Evolutionary conservation across 1,140 invertebrate genomes (phyloP).

Genomic region (Drosophila simulans): DNA sequence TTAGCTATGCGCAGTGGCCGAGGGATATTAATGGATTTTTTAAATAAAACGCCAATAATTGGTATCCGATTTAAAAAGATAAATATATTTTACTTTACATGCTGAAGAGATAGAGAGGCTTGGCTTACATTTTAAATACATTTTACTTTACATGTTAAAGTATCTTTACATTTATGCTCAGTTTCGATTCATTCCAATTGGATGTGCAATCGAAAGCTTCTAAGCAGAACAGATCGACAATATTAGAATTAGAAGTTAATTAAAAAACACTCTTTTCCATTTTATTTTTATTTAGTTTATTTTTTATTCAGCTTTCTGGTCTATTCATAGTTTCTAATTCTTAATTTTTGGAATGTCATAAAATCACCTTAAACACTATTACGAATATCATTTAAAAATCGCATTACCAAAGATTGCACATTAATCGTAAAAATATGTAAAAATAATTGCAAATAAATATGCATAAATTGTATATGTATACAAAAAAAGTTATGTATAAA

Average conservation of each 20-base stretch:
- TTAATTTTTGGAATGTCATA: conserved; percentile 81
- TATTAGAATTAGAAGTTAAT: too few species aligned
- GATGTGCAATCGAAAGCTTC: background rate
- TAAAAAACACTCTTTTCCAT: background rate
- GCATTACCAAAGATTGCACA: conserved; percentile 50
- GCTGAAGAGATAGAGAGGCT: too few species aligned
- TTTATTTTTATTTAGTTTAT: conserved; percentile 31
- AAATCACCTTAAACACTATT: conserved; percentile 67
- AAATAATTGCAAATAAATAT: conserved; percentile 56
- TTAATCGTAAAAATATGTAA: conserved; percentile 37
- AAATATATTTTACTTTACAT: too few species aligned
- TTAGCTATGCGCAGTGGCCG: too few species aligned
- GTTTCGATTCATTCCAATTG: background rate
- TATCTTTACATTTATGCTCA: background rate
- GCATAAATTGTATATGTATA: conserved; percentile 33
- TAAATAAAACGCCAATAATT: too few species aligned
- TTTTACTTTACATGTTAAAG: background rate
- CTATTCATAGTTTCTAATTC: conserved; percentile 56
- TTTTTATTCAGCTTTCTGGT: conserved; percentile 32
- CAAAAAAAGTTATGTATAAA: conserved; percentile 44
- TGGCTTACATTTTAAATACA: too few species aligned
- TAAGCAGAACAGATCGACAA: background rate
- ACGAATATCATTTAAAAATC: conserved; percentile 44
- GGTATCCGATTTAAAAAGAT: too few species aligned
- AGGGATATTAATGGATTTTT: too few species aligned